Evolutionary conservation across 2,797 vertebrate species (phyloP).

Genomic region (Phyllotis vaccarum): DNA sequence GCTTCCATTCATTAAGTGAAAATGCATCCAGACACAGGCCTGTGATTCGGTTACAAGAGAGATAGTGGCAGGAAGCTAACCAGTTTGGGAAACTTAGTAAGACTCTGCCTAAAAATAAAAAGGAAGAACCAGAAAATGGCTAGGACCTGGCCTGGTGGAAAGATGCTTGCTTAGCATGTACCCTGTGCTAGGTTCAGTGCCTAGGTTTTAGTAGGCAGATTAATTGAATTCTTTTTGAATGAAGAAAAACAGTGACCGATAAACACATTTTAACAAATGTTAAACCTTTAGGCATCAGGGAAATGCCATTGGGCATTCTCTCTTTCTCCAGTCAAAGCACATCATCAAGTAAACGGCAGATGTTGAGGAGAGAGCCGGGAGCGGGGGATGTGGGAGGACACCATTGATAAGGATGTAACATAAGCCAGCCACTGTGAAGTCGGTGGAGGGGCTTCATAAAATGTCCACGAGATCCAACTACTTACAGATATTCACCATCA

Average conservation of each 20-base stretch:
- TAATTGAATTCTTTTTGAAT: neutral
- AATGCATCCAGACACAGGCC: neutral
- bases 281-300: neutral
- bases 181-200: neutral
- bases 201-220: neutral
- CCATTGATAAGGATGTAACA: no score
- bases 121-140: neutral
- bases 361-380: neutral
- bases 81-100: neutral
- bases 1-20: neutral
- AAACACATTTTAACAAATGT: neutral
- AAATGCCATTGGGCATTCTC: neutral
- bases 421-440: neutral
- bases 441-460: neutral
- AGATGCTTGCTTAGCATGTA: neutral
- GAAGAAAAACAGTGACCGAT: neutral
- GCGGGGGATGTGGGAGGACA: neutral
- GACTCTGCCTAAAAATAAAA: neutral
- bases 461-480: neutral
- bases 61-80: neutral
- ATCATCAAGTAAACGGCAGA: neutral
- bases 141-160: neutral
- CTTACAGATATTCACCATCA: neutral
- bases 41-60: neutral
- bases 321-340: neutral